A percentile compares a stretch with the other conserved stretches of the same genome.
Evolutionary conservation across 1,140 invertebrate species (phyloP).

Genomic region (Cryptotermes secundus): DNA sequence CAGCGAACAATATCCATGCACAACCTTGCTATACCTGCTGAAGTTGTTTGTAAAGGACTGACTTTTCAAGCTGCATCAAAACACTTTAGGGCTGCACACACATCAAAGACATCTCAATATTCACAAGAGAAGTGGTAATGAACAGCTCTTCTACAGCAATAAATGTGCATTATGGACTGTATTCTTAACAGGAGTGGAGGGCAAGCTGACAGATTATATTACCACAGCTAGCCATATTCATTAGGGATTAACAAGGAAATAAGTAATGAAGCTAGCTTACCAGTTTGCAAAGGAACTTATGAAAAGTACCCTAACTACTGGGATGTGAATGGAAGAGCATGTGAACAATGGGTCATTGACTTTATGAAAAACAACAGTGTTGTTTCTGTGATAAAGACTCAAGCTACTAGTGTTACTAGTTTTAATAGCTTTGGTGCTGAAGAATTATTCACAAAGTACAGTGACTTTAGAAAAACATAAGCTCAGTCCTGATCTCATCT

Average conservation of each 20-base stretch:
- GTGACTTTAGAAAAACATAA: slow-evolving; percentile 41
- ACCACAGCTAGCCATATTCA: too few relatives aligned
- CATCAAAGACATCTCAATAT: too few relatives aligned
- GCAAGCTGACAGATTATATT: not conserved
- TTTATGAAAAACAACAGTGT: slow-evolving; percentile 47
- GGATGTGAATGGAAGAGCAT: slow-evolving; percentile 23
- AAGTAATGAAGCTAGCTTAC: not conserved
- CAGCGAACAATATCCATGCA: too few relatives aligned
- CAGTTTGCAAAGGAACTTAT: not conserved
- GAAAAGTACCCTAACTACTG: not conserved
- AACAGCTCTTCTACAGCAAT: too few relatives aligned
- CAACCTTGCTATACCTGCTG: too few relatives aligned
- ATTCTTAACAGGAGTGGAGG: not conserved
- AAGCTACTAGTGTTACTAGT: slow-evolving; percentile 47
- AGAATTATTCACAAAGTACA: slow-evolving; percentile 45
- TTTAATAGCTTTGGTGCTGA: slow-evolving; percentile 49
- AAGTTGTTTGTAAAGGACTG: too few relatives aligned
- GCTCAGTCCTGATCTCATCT: slow-evolving; percentile 40
- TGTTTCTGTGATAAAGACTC: slow-evolving; percentile 47
- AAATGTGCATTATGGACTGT: slow-evolving; percentile 13
- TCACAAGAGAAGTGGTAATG: too few relatives aligned
- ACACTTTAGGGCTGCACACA: too few relatives aligned
- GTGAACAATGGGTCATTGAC: slow-evolving; percentile 42
- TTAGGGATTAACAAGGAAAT: not conserved
- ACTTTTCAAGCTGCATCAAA: too few relatives aligned